phyloP scores from a whole-genome alignment of 1,140 invertebrate species.

The Sycophaga agraensis region DNA sequence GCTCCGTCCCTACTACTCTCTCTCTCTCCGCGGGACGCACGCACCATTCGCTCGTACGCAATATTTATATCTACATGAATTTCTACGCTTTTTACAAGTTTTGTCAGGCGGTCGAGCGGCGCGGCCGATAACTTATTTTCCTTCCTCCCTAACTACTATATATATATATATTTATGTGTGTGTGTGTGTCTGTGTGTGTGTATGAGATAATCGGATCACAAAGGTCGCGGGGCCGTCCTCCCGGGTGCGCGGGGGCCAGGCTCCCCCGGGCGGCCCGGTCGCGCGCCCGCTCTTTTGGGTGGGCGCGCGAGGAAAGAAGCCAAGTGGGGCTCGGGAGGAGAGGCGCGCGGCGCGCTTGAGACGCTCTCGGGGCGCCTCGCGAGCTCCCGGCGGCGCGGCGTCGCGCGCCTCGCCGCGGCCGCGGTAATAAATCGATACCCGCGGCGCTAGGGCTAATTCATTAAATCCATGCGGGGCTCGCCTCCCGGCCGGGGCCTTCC shows the following conservation, averaged over 20 bases:
- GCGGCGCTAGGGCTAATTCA: slow-evolving; percentile 14
- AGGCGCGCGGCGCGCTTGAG: neutral
- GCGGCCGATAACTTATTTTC: no score
- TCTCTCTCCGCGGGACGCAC: no score
- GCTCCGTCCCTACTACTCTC: no score
- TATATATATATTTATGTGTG: no score
- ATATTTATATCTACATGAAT: slow-evolving; percentile 51
- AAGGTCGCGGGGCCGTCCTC: neutral
- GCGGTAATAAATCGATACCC: slow-evolving; percentile 44
- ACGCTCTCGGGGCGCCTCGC: no score
- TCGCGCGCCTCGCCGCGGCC: neutral
- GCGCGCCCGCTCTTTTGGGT: neutral
- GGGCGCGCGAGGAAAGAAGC: neutral
- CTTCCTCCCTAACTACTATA: no score
- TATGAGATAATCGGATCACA: slow-evolving; percentile 28
- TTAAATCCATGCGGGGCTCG: slow-evolving; percentile 49
- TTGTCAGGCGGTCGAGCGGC: slow-evolving; percentile 8
- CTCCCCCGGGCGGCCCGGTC: no score
- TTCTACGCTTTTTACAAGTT: slow-evolving; percentile 49
- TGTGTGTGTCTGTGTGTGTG: no score
- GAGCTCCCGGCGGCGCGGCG: neutral
- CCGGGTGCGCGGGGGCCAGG: no score
- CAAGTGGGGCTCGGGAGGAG: neutral
- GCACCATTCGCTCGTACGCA: slow-evolving; percentile 7
- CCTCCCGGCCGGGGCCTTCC: no score